These are phyloP conservation scores for Drosophila ohnishii DNA, from an alignment of 1,140 invertebrate species.

Conservation along the genomic window DNA sequence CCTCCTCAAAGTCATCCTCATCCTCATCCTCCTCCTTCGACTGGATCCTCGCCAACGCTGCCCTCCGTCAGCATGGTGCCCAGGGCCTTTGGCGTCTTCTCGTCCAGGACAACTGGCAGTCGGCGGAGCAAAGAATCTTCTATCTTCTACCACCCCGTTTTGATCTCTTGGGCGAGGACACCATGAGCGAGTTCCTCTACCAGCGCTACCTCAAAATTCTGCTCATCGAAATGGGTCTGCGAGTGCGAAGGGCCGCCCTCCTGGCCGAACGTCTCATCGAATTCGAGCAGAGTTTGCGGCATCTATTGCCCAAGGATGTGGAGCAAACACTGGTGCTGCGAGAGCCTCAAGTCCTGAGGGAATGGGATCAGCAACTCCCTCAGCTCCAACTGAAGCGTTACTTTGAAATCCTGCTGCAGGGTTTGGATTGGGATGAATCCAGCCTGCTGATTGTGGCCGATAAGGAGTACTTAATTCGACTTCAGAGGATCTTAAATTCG, in stretches of 20 bases:
- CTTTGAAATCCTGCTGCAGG: slow-evolving; percentile 49
- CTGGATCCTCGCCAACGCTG: slow-evolving; percentile 54
- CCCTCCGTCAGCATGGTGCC: slow-evolving; percentile 58
- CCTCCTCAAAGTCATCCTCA: neutral
- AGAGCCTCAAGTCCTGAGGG: slow-evolving; percentile 50
- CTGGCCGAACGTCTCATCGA: slow-evolving; percentile 55
- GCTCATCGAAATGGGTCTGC: slow-evolving; percentile 65
- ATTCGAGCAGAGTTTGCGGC: slow-evolving; percentile 57
- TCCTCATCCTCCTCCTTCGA: slow-evolving; percentile 23
- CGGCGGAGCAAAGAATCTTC: slow-evolving; percentile 63
- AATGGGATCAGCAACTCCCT: slow-evolving; percentile 50
- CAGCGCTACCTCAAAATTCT: slow-evolving; percentile 66
- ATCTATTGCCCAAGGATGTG: slow-evolving; percentile 2
- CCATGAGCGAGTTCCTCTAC: slow-evolving; percentile 57
- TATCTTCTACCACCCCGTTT: slow-evolving; percentile 69
- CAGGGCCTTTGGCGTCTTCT: slow-evolving; percentile 59
- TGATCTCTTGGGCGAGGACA: slow-evolving; percentile 35
- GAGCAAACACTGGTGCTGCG: slow-evolving; percentile 48
- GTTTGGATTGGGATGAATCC: slow-evolving; percentile 14
- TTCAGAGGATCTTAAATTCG: slow-evolving; percentile 33
- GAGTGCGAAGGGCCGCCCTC: slow-evolving; percentile 47
- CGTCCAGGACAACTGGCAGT: slow-evolving; percentile 73
- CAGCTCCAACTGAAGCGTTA: slow-evolving; percentile 49
- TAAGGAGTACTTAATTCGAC: slow-evolving; percentile 41
- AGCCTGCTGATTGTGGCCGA: slow-evolving; percentile 64